Percentiles rank a stretch among this genome's conserved stretches.
phyloP scores from a whole-genome alignment of 2,888 invertebrate species.

The Sphecodes monilicornis region DNA sequence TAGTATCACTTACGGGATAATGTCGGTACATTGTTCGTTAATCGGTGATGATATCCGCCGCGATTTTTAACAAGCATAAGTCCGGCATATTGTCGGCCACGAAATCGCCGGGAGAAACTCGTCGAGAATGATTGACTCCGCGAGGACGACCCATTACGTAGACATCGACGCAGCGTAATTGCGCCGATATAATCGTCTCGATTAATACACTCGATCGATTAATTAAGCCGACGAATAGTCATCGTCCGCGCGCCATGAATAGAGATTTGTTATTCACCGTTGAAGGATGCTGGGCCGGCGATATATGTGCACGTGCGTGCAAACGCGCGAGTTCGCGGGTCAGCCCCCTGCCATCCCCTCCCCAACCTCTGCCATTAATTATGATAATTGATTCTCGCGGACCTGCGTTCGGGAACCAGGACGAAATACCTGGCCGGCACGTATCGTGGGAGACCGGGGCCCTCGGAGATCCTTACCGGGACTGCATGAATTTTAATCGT shows the following conservation, averaged over 20 bases:
- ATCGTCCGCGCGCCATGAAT: conserved; percentile 57
- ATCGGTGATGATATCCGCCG: conserved; percentile 19
- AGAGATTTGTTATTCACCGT: conserved; percentile 62
- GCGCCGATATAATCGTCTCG: conserved; percentile 68
- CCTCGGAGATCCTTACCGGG: background rate
- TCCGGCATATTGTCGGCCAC: conserved; percentile 21
- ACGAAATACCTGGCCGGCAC: conserved; percentile 38
- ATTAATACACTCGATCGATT: conserved; percentile 76
- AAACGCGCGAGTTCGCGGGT: conserved; percentile 69
- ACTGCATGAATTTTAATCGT: conserved; percentile 40
- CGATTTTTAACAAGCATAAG: conserved; percentile 21
- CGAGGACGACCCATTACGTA: conserved; percentile 48
- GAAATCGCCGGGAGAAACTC: conserved; percentile 35
- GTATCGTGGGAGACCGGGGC: conserved; percentile 26
- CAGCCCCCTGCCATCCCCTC: conserved; percentile 20
- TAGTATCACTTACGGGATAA: conserved; percentile 18
- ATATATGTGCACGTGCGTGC: conserved; percentile 55
- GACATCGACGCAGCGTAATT: conserved; percentile 64
- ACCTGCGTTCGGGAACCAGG: conserved; percentile 38
- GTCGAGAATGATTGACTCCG: conserved; percentile 19
- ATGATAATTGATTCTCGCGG: conserved; percentile 78
- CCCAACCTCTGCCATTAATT: conserved; percentile 68
- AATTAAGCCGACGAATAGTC: conserved; percentile 72
- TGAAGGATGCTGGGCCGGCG: conserved; percentile 39
- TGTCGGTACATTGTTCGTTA: conserved; percentile 26